Percentiles rank a stretch among this genome's conserved stretches.
Conservation (phyloP, 2,113 vertebrate species). For the Anguilla rostrata region DNA sequence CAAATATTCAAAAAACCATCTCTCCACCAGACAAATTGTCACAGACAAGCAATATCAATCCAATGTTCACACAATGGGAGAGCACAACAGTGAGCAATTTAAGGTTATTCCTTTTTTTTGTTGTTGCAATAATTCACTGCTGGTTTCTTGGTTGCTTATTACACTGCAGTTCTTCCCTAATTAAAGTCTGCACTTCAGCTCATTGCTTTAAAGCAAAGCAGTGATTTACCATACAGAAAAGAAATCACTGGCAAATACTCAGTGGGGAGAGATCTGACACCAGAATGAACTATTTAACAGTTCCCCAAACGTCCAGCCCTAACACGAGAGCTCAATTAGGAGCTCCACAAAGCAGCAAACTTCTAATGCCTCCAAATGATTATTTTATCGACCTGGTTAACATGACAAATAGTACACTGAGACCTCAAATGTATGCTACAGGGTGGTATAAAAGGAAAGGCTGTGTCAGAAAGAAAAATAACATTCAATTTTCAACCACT, state of each 20-base stretch:
- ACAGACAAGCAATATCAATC: background rate
- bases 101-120: too few species aligned
- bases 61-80: too few species aligned
- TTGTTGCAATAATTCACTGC: background rate
- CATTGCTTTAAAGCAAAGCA: background rate
- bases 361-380: background rate
- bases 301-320: background rate
- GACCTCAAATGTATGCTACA: background rate
- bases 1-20: background rate
- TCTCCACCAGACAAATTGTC: background rate
- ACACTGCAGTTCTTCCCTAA: background rate
- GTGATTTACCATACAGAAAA: background rate
- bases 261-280: background rate
- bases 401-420: background rate
- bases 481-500: background rate
- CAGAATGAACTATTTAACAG: background rate
- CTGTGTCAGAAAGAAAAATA: background rate
- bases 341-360: background rate
- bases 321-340: background rate
- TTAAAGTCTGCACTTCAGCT: background rate
- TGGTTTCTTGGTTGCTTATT: background rate
- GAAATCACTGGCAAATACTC: background rate
- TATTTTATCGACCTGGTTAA: background rate
- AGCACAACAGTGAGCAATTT: too few species aligned
- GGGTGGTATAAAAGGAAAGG: background rate